Evolutionary conservation across 2,888 invertebrate genomes (phyloP).

Genomic region (Drosophila acutilabella): DNA sequence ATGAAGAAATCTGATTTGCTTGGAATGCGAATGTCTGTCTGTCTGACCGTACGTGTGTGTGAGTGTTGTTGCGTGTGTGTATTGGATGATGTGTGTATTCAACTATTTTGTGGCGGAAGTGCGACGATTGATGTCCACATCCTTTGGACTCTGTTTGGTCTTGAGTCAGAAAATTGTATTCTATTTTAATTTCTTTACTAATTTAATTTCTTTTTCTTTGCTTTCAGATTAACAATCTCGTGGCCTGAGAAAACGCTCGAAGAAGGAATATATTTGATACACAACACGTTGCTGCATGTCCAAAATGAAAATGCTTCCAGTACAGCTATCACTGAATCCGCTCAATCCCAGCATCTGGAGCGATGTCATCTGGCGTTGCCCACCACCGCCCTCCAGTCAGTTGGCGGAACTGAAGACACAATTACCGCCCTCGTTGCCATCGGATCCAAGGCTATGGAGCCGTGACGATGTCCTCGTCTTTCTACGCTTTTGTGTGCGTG

Average conservation of each 20-base stretch:
- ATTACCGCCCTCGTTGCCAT: slow-evolving; percentile 92
- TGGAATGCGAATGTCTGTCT: slow-evolving; percentile 76
- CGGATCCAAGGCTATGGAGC: slow-evolving; percentile 95
- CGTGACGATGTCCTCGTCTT: slow-evolving; percentile 95
- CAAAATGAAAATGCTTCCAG: slow-evolving; percentile 89
- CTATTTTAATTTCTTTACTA: slow-evolving; percentile 12
- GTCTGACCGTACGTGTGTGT: slow-evolving; percentile 8
- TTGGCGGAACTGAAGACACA: slow-evolving; percentile 94
- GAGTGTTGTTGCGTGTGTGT: slow-evolving; percentile 31
- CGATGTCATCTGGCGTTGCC: slow-evolving; percentile 95
- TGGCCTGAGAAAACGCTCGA: slow-evolving; percentile 28
- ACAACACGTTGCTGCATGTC: slow-evolving; percentile 65
- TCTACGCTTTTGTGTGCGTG: slow-evolving; percentile 95
- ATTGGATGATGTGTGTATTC: slow-evolving; percentile 55
- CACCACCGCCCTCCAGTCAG: slow-evolving; percentile 91
- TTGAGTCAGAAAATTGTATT: no score
- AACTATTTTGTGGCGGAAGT: slow-evolving; percentile 66
- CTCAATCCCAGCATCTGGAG: slow-evolving; percentile 91
- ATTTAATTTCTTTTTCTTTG: slow-evolving; percentile 3
- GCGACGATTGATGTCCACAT: slow-evolving; percentile 54
- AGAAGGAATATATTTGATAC: slow-evolving; percentile 10
- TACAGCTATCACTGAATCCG: slow-evolving; percentile 90
- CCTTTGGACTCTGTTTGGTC: slow-evolving; percentile 35
- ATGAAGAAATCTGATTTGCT: slow-evolving; percentile 79
- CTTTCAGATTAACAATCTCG: slow-evolving; percentile 48